These are phyloP conservation scores for Pygmarrhopalites habei DNA, from an alignment of 1,140 invertebrate species.

Conservation along the genomic window DNA sequence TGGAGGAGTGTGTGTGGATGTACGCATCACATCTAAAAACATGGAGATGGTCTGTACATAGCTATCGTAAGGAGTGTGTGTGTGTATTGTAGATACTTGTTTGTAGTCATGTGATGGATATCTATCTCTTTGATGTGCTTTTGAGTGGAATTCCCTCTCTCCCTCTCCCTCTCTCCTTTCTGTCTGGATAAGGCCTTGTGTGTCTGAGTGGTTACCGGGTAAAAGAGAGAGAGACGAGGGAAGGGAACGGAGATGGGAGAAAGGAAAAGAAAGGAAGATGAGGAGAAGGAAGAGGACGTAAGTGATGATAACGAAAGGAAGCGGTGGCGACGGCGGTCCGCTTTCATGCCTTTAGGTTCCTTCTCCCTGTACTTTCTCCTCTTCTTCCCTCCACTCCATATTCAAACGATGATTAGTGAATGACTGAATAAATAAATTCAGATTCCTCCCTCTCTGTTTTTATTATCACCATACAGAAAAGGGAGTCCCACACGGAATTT, in stretches of 20 bases:
- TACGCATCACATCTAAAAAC: not conserved
- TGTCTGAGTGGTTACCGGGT: no score
- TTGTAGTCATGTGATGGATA: slow-evolving; percentile 27
- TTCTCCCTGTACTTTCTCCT: no score
- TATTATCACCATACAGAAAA: slow-evolving; percentile 2
- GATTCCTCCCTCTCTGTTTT: not conserved
- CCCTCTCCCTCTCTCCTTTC: no score
- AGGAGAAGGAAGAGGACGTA: not conserved
- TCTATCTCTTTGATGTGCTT: slow-evolving; percentile 36
- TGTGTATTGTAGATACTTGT: slow-evolving; percentile 12
- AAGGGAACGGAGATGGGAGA: no score
- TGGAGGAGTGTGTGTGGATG: not conserved
- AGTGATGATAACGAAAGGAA: not conserved
- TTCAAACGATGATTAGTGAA: slow-evolving; percentile 13
- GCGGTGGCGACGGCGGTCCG: slow-evolving; percentile 3
- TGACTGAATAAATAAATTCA: slow-evolving; percentile 11
- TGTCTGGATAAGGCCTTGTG: no score
- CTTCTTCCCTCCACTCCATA: not conserved
- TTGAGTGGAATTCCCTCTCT: slow-evolving; percentile 34
- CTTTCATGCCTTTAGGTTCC: slow-evolving; percentile 5
- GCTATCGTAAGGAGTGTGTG: not conserved
- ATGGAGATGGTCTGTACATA: not conserved
- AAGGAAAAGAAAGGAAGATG: not conserved
- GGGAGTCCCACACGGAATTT: no score
- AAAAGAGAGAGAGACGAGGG: no score